Evolutionary conservation across 2,797 vertebrate genomes (phyloP).

Genomic region (Allobates femoralis): DNA sequence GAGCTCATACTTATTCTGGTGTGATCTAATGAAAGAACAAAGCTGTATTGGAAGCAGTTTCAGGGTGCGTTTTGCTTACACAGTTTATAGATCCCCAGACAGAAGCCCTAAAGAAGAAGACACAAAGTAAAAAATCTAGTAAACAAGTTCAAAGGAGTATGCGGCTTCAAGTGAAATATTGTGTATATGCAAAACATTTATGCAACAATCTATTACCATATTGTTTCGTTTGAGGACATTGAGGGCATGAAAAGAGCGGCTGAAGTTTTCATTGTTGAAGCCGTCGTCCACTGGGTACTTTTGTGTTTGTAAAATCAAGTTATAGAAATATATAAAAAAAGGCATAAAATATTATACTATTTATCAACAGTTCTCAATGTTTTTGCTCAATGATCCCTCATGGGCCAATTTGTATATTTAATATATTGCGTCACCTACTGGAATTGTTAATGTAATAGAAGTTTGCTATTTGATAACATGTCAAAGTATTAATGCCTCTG

Average conservation of each 20-base stretch:
- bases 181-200: slow-evolving; percentile 43
- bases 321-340: slow-evolving; percentile 26
- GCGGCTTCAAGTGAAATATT: slow-evolving; percentile 16
- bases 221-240: slow-evolving; percentile 36
- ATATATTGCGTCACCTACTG: background rate
- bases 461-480: background rate
- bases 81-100: slow-evolving; percentile 59
- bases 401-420: background rate
- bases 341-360: slow-evolving; percentile 3
- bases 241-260: slow-evolving; percentile 31
- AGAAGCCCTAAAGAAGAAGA: slow-evolving; percentile 58
- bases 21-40: slow-evolving; percentile 63
- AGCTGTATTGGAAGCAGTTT: slow-evolving; percentile 49
- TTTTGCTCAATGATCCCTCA: background rate
- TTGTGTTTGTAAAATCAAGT: slow-evolving; percentile 11
- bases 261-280: slow-evolving; percentile 17
- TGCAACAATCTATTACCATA: slow-evolving; percentile 39
- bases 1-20: slow-evolving; percentile 60
- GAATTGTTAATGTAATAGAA: background rate
- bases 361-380: background rate
- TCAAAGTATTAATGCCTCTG: background rate
- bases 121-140: slow-evolving; percentile 48
- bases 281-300: slow-evolving; percentile 1
- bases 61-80: slow-evolving; percentile 59
- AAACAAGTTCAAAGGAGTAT: slow-evolving; percentile 52